Evolutionary conservation across 2,797 vertebrate species (phyloP), one percentile per base, ranked within the genome.

Genomic region (Dromococcyx pavoninus): DNA sequence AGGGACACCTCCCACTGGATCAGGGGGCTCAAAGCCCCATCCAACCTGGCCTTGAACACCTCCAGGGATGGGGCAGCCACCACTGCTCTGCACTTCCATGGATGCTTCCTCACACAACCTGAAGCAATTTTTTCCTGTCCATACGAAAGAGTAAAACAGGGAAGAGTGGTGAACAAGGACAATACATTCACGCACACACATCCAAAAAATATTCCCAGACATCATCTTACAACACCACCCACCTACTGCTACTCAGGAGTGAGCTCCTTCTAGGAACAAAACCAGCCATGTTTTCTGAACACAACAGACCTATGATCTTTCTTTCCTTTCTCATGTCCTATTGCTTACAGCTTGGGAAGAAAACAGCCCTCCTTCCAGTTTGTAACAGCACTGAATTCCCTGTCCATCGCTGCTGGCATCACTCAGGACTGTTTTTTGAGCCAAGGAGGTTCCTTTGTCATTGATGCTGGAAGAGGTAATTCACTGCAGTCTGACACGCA

Each of bases 301-400:
- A 43, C 0, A 2, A 30, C 6, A 9, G 17, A 54, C 37, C 10
- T 33, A 43, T 0, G 0, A 17, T 21, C 17, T 39, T 51, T 43
- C 33, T 30, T 70, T 14, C 28, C 89, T 17, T 60, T 69, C n/a
- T 50, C 48, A 35, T 23, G 39, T 17, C 16, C 43, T 77, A 3
- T 5, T 80, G 27, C 71, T 86, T 82, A 75, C 5, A 62, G 43
- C 32, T 43, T 56, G 64, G 67, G 56, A 87, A 53, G 58, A 84
- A 72, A 81, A 35, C 9, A 32, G 7, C 44, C 7, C 13, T 58
- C 11, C 72, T 87, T 48, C 54, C 41, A 53, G 32, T 24, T 13
- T 3, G 1, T 32, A 43, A 61, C 28, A 58, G 88, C 3, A 7
- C 50, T 39, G 37, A 46, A 51, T 28, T 75, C 72, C 78, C 81